Evolutionary conservation across 2,113 vertebrate genomes (phyloP).

Genomic region (Cavia aperea): DNA sequence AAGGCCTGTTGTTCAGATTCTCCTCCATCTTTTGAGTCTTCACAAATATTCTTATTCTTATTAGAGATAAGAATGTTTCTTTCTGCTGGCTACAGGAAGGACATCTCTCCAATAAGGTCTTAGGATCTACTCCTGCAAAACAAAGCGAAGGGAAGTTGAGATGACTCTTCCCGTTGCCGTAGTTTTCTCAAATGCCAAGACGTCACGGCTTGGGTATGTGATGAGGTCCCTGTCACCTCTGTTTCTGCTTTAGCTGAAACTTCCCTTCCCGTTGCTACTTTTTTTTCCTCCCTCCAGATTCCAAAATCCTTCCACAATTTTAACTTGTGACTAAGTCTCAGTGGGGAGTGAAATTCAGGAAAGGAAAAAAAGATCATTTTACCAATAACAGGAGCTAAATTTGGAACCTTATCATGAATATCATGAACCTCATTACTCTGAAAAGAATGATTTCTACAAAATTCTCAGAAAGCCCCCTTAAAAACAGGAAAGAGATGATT

Average conservation of each 20-base stretch:
- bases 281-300: not conserved
- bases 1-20: not conserved
- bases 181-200: not conserved
- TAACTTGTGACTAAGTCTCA: not conserved
- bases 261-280: not conserved
- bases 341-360: not conserved
- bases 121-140: not conserved
- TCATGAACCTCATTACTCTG: not conserved
- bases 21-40: not conserved
- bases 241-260: not conserved
- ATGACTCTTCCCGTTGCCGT: not conserved
- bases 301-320: not conserved
- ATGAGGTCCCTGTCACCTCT: not conserved
- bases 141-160: not conserved
- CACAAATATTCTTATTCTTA: too few relatives aligned
- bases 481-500: slow-evolving; percentile 32
- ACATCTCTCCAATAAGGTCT: too few relatives aligned
- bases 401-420: slow-evolving; percentile 23
- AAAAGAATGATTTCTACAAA: slow-evolving; percentile 25
- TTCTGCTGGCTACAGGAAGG: not conserved
- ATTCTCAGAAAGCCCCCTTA: slow-evolving; percentile 5
- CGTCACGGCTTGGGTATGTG: not conserved
- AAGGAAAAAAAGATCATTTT: not conserved
- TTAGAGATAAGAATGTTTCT: not conserved
- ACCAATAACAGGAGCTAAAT: slow-evolving; percentile 27